These are phyloP conservation scores for Hiodon tergisus DNA, from an alignment of 2,113 vertebrate species.

Conservation along the genomic window DNA sequence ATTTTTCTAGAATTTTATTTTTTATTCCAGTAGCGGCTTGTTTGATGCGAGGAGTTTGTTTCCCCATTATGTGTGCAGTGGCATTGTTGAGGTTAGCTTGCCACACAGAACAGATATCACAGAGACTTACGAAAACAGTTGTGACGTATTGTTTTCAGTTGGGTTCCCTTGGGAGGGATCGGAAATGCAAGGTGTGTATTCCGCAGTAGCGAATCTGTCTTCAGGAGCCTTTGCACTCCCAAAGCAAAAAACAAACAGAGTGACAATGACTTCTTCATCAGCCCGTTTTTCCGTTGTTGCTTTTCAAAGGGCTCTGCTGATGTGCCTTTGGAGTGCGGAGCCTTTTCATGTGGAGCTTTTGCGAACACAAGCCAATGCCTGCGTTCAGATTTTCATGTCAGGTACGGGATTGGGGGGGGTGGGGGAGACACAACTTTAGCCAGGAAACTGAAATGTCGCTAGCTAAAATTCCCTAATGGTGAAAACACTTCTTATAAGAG, in stretches of 20 bases:
- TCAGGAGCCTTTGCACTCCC: neutral
- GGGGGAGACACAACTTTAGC: no score
- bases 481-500: no score
- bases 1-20: neutral
- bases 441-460: no score
- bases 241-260: constrained; percentile 13
- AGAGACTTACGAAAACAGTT: constrained; percentile 3
- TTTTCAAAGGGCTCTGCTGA: constrained; percentile 7
- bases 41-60: neutral
- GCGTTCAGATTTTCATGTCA: constrained; percentile 9
- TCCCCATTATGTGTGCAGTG: neutral
- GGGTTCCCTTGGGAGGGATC: constrained; percentile 22
- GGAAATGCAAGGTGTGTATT: constrained; percentile 19
- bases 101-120: constrained; percentile 19
- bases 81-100: constrained; percentile 11
- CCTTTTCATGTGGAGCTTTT: neutral
- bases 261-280: constrained; percentile 13
- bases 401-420: no score
- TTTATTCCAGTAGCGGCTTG: neutral
- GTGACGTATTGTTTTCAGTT: constrained; percentile 7
- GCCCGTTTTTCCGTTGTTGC: constrained; percentile 5
- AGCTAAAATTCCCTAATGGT: no score
- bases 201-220: constrained; percentile 2
- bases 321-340: neutral
- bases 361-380: neutral